Evolutionary conservation across 2,888 invertebrate genomes (phyloP).

Genomic region (Piscicola geometra): DNA sequence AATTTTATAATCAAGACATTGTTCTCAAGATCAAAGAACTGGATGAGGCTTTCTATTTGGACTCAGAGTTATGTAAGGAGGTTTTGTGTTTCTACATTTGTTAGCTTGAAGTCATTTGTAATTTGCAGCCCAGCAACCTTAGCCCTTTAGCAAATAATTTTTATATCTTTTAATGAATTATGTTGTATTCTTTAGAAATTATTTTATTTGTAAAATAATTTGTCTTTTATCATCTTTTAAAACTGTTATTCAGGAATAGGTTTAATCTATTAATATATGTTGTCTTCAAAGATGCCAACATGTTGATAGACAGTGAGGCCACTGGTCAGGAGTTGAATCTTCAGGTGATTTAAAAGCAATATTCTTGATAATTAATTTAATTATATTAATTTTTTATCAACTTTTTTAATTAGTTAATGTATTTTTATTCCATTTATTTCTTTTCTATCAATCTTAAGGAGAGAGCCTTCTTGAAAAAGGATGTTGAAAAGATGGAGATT

Average conservation of each 20-base stretch:
- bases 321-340: neutral
- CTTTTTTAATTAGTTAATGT: too few species aligned
- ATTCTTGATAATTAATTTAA: neutral
- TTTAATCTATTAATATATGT: neutral
- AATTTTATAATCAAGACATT: neutral
- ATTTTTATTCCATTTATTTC: too few species aligned
- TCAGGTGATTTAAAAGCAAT: neutral
- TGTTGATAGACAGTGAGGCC: neutral
- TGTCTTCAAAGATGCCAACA: neutral
- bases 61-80: constrained; percentile 3
- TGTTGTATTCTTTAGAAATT: too few species aligned
- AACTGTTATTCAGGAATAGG: neutral
- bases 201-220: too few species aligned
- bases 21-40: neutral
- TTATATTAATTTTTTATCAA: constrained; percentile 1
- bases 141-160: too few species aligned
- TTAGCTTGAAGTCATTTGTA: too few species aligned
- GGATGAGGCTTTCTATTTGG: constrained; percentile 1
- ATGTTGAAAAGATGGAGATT: constrained; percentile 10
- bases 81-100: too few species aligned
- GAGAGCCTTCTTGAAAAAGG: neutral
- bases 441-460: neutral
- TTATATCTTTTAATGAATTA: too few species aligned
- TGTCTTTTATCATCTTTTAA: too few species aligned
- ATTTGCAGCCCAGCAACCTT: too few species aligned